These are phyloP conservation scores for Heliothis subflexa DNA, from an alignment of 1,140 invertebrate genomes.

Conservation along the genomic window DNA sequence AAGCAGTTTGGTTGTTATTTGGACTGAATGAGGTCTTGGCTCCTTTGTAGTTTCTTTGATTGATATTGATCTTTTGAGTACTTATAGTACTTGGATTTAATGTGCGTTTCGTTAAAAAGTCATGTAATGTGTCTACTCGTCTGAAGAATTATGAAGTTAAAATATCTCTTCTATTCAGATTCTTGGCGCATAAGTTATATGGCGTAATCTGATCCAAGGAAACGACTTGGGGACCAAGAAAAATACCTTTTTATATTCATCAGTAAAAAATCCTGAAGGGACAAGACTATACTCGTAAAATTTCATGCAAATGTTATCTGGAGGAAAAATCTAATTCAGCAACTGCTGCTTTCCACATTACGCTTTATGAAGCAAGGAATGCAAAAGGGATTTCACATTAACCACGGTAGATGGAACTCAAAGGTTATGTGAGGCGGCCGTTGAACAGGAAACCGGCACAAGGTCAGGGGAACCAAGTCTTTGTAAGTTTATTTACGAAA, in stretches of 20 bases:
- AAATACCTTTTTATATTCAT: constrained; percentile 12
- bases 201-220: too few species aligned
- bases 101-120: too few species aligned
- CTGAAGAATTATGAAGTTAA: background rate
- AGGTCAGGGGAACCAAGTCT: constrained; percentile 25
- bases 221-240: constrained; percentile 1
- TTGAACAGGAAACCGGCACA: constrained; percentile 49
- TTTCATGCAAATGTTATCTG: constrained; percentile 35
- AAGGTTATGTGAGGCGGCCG: constrained; percentile 40
- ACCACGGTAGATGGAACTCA: constrained; percentile 45
- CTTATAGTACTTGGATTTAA: too few species aligned
- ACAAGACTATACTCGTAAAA: constrained; percentile 2
- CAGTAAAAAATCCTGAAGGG: constrained; percentile 9
- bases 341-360: constrained; percentile 38
- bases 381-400: constrained; percentile 46
- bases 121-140: too few species aligned
- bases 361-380: constrained; percentile 44
- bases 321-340: constrained; percentile 20
- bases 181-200: too few species aligned
- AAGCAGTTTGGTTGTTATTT: constrained; percentile 20
- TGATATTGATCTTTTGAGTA: too few species aligned
- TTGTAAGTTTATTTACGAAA: constrained; percentile 39
- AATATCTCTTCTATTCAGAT: too few species aligned
- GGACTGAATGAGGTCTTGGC: constrained; percentile 1
- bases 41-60: constrained; percentile 7